A percentile compares a stretch with the other conserved stretches of the same genome.
Evolutionary conservation across 2,113 vertebrate species (phyloP).

Genomic region (Chrysemys picta): DNA sequence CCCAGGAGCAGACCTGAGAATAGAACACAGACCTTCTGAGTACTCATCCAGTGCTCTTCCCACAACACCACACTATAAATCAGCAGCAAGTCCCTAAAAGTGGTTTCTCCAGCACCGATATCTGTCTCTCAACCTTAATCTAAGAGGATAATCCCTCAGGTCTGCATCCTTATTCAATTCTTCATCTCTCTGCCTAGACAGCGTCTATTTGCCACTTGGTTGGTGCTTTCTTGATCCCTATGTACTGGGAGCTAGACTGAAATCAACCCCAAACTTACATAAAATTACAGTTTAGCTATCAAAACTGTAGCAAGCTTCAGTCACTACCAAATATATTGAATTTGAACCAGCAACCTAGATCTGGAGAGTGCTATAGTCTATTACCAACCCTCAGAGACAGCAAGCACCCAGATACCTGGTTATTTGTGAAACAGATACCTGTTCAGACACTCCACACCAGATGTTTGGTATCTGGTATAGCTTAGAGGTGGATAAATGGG

Average conservation of each 20-base stretch:
- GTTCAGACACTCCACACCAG: background rate
- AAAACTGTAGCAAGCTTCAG: conserved; percentile 60
- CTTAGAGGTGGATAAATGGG: background rate
- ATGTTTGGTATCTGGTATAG: background rate
- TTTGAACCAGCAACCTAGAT: conserved; percentile 48
- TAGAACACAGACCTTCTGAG: conserved; percentile 54
- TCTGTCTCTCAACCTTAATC: conserved; percentile 38
- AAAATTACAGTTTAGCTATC: conserved; percentile 52
- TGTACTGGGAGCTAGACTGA: conserved; percentile 31
- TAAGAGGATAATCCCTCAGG: conserved; percentile 28
- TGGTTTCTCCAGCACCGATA: background rate
- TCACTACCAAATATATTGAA: conserved; percentile 52
- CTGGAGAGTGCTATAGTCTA: conserved; percentile 20
- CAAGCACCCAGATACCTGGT: conserved; percentile 60
- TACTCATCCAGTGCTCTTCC: conserved; percentile 18
- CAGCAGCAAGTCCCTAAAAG: background rate
- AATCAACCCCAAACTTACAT: conserved; percentile 28
- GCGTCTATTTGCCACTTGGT: conserved; percentile 53
- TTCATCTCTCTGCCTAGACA: conserved; percentile 14
- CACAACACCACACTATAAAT: background rate
- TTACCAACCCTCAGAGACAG: background rate
- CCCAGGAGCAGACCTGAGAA: conserved; percentile 54
- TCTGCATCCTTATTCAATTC: conserved; percentile 42
- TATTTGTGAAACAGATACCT: conserved; percentile 52
- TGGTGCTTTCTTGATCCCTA: conserved; percentile 54